These are phyloP conservation scores for Eupithecia subumbrata DNA, from an alignment of 2,888 invertebrate genomes.

Conservation along the genomic window DNA sequence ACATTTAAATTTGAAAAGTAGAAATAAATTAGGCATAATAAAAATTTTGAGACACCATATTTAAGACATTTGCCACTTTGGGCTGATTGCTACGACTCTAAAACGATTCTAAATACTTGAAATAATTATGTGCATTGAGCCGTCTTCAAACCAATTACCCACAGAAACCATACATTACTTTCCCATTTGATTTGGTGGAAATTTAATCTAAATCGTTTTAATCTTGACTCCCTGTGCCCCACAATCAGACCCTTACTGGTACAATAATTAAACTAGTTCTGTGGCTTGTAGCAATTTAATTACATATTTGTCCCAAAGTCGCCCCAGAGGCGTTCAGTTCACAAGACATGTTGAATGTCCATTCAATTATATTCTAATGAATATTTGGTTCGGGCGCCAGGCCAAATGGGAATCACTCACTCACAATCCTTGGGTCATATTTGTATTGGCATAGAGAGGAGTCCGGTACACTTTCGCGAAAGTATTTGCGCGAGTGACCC, in stretches of 20 bases:
- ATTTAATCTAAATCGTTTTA: constrained; percentile 12
- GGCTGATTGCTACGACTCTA: too few relatives aligned
- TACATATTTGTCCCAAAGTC: constrained; percentile 62
- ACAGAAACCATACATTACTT: neutral
- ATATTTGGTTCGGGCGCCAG: constrained; percentile 38
- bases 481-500: too few relatives aligned
- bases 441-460: neutral
- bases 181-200: neutral
- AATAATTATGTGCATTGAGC: neutral
- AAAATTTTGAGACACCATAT: neutral
- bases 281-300: constrained; percentile 62
- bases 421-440: neutral
- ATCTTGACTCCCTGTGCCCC: neutral
- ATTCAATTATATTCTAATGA: constrained; percentile 63
- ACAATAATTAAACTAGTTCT: constrained; percentile 60
- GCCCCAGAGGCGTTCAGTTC: constrained; percentile 28
- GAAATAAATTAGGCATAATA: neutral
- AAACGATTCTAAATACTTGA: neutral
- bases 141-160: neutral
- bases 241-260: constrained; percentile 40
- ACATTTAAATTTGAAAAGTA: too few relatives aligned
- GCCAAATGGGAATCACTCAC: constrained; percentile 1
- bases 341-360: constrained; percentile 61
- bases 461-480: too few relatives aligned
- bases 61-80: too few relatives aligned